Percentiles rank a stretch among this genome's conserved stretches.
phyloP scores from a whole-genome alignment of 2,797 vertebrate genomes.

The Labroides dimidiatus region DNA sequence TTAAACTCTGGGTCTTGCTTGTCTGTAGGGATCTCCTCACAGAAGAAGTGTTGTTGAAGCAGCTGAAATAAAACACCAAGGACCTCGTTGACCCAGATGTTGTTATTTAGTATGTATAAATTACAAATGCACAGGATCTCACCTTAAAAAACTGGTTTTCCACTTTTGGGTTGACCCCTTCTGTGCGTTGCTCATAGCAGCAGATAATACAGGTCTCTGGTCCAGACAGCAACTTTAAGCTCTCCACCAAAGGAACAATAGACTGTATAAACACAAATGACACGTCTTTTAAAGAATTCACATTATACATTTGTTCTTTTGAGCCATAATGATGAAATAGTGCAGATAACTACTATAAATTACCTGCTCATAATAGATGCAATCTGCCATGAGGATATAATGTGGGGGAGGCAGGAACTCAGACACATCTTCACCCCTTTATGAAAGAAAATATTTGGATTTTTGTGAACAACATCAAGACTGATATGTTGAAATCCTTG shows the following conservation, averaged over 20 bases:
- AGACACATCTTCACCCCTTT: conserved; percentile 91
- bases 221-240: conserved; percentile 89
- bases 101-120: background rate
- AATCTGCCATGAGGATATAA: conserved; percentile 96
- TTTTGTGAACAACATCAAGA: background rate
- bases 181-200: conserved; percentile 95
- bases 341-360: background rate
- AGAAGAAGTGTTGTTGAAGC: conserved; percentile 88
- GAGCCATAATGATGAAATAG: background rate
- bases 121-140: conserved; percentile 40
- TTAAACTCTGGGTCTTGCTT: conserved; percentile 93
- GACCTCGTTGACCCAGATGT: conserved; percentile 1
- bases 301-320: background rate
- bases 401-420: conserved; percentile 88
- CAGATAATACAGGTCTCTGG: conserved; percentile 92
- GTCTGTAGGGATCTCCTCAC: conserved; percentile 89
- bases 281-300: conserved; percentile 6
- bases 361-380: conserved; percentile 99
- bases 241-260: conserved; percentile 91
- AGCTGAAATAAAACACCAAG: conserved; percentile 81
- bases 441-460: conserved; percentile 17
- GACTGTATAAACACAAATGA: conserved; percentile 82
- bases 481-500: background rate
- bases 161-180: conserved; percentile 94
- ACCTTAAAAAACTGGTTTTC: conserved; percentile 95